Conservation (phyloP, 1,140 invertebrate genomes). For the Lordiphosa mommai region DNA sequence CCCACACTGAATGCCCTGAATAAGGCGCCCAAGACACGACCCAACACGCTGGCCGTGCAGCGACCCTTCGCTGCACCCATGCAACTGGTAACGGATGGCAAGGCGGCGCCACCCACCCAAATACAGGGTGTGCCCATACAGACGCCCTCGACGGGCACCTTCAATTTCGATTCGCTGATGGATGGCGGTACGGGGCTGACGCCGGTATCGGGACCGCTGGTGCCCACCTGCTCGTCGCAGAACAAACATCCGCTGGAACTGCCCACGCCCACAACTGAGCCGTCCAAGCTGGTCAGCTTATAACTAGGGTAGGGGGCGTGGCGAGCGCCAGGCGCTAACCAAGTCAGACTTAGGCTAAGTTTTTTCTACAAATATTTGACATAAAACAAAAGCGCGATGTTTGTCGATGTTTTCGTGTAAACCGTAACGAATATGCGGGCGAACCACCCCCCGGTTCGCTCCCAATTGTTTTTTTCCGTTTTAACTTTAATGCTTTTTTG, state of each 20-base stretch:
- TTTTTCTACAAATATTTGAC: constrained; percentile 37
- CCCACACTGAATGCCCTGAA: constrained; percentile 78
- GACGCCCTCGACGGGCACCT: constrained; percentile 91
- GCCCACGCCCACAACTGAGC: constrained; percentile 85
- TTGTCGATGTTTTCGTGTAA: constrained; percentile 41
- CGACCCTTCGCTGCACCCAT: constrained; percentile 52
- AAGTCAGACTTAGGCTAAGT: constrained; percentile 67
- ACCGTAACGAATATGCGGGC: constrained; percentile 43
- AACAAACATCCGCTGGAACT: constrained; percentile 85
- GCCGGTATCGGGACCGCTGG: constrained; percentile 86
- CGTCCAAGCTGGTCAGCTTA: constrained; percentile 88
- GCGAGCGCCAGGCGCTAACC: constrained; percentile 33
- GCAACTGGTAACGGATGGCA: constrained; percentile 32
- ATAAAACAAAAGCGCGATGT: constrained; percentile 14
- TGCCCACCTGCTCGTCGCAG: constrained; percentile 86
- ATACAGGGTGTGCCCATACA: constrained; percentile 90
- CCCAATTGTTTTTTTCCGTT: constrained; percentile 29
- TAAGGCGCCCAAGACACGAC: constrained; percentile 81
- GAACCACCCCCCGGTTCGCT: neutral
- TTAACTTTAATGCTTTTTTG: constrained; percentile 64
- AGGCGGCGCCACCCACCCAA: constrained; percentile 81
- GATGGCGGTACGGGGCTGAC: constrained; percentile 95
- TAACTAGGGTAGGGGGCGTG: constrained; percentile 80
- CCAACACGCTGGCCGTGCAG: constrained; percentile 82
- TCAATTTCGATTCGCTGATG: constrained; percentile 96